A percentile compares a stretch with the other conserved stretches of the same genome.
These are phyloP conservation scores for Agrotis segetum DNA, from an alignment of 2,888 invertebrate genomes.

Conservation along the genomic window DNA sequence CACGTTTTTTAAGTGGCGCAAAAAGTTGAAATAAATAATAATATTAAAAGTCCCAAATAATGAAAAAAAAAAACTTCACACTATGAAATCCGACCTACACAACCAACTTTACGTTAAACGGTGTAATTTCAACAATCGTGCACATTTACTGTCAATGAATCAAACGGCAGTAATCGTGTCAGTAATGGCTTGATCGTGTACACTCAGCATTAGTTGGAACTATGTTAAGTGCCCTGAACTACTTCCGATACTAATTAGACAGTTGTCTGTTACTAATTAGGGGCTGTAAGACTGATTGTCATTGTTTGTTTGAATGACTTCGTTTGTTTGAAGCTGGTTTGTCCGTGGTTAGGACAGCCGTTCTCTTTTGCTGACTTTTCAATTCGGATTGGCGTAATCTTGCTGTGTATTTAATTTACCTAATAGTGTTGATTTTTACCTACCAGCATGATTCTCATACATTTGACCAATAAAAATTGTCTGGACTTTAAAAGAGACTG, in stretches of 20 bases:
- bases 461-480: no score
- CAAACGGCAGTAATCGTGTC: slow-evolving; percentile 40
- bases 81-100: slow-evolving; percentile 5
- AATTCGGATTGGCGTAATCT: neutral
- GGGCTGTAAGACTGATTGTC: slow-evolving; percentile 35
- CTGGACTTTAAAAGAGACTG: no score
- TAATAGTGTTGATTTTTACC: neutral
- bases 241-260: slow-evolving; percentile 45
- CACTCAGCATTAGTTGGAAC: slow-evolving; percentile 21
- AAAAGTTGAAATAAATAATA: no score
- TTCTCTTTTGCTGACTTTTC: slow-evolving; percentile 41
- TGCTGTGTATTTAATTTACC: neutral
- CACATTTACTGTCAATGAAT: slow-evolving; percentile 50
- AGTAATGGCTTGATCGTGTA: slow-evolving; percentile 56
- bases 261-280: slow-evolving; percentile 40
- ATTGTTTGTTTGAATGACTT: slow-evolving; percentile 9
- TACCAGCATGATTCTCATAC: no score
- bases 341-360: slow-evolving; percentile 3
- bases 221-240: slow-evolving; percentile 34
- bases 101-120: slow-evolving; percentile 19
- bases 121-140: slow-evolving; percentile 43
- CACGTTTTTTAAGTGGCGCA: no score
- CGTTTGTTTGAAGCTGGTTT: neutral
- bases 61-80: neutral
- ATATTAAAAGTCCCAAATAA: neutral